A percentile compares a stretch with the other conserved stretches of the same genome.
phyloP scores from a whole-genome alignment of 2,797 vertebrate species.

The Poliocrania exsul region DNA sequence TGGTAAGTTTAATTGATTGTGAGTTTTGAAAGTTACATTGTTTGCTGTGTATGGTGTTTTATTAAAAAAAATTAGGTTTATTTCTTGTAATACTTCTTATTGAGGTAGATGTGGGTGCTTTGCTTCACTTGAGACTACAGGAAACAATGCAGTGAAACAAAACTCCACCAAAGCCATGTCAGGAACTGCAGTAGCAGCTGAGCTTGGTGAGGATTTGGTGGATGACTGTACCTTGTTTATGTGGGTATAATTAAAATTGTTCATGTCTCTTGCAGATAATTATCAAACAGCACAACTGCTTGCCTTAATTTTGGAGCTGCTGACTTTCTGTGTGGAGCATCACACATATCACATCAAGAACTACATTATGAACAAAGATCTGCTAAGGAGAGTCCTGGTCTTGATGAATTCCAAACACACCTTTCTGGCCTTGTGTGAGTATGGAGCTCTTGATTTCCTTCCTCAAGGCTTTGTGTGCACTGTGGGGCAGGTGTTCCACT shows the following conservation, averaged over 20 bases:
- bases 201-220: background rate
- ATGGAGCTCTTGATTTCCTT: background rate
- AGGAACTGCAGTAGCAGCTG: background rate
- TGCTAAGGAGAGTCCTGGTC: constrained; percentile 94
- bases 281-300: constrained; percentile 98
- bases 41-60: background rate
- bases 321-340: constrained; percentile 98
- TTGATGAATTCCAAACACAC: constrained; percentile 99
- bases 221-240: accelerated
- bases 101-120: background rate
- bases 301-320: constrained; percentile 96
- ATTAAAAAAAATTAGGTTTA: background rate
- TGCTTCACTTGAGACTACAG: background rate
- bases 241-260: background rate
- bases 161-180: background rate
- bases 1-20: constrained; percentile 76
- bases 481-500: too few species aligned
- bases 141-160: background rate
- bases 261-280: constrained; percentile 85
- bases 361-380: constrained; percentile 99
- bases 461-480: background rate
- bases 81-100: background rate
- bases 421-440: constrained; percentile 98
- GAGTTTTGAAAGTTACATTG: background rate
- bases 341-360: constrained; percentile 99